A percentile compares a stretch with the other conserved stretches of the same genome.
Evolutionary conservation across 2,888 invertebrate species (phyloP).

Genomic region (Alloscopus bannaensis): DNA sequence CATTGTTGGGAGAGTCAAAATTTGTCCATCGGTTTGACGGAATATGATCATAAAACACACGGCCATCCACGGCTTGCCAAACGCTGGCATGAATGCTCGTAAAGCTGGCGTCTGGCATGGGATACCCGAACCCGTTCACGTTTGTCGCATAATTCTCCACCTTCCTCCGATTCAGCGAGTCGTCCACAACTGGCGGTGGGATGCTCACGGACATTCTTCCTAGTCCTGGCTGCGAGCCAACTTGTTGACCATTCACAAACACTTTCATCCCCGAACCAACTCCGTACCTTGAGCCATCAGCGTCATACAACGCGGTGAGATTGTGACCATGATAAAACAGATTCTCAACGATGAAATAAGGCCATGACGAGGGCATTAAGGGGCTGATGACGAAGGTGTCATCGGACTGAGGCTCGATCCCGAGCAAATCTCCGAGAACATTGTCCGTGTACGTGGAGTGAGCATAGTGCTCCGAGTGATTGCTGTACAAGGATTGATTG

Average conservation of each 20-base stretch:
- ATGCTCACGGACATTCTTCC: constrained; percentile 56
- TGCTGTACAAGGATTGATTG: constrained; percentile 49
- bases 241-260: constrained; percentile 61
- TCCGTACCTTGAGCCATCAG: constrained; percentile 66
- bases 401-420: constrained; percentile 65
- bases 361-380: constrained; percentile 60
- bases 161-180: constrained; percentile 35
- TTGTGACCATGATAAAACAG: constrained; percentile 70
- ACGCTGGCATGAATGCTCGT: constrained; percentile 62
- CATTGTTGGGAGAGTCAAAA: constrained; percentile 51
- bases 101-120: constrained; percentile 62
- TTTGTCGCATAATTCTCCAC: constrained; percentile 71
- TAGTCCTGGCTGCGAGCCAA: constrained; percentile 37
- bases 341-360: constrained; percentile 67
- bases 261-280: constrained; percentile 63
- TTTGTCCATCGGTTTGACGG: constrained; percentile 71
- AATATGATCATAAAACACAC: constrained; percentile 69
- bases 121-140: constrained; percentile 64
- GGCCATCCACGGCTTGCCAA: constrained; percentile 69
- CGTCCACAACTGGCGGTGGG: constrained; percentile 50
- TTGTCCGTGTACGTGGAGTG: constrained; percentile 71
- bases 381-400: constrained; percentile 66
- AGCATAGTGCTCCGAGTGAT: constrained; percentile 71
- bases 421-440: constrained; percentile 69
- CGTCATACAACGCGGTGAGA: constrained; percentile 68